Percentiles rank a stretch among this genome's conserved stretches.
phyloP scores from a whole-genome alignment of 2,888 invertebrate genomes.

The Melikaiella ostensackeni region DNA sequence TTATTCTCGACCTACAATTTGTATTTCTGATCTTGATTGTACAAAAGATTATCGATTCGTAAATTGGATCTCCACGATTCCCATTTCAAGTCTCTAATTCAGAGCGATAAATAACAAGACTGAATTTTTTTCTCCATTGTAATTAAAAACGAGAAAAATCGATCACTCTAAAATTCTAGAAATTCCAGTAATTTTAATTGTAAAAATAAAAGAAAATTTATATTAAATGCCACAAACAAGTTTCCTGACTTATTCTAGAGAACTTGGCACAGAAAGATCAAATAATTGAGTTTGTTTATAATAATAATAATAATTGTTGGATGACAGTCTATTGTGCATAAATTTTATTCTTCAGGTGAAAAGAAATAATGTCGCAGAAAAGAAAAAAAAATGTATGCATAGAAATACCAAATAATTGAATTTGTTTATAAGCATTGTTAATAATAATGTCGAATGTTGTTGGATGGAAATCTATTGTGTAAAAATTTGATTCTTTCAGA shows the following conservation, averaged over 20 bases:
- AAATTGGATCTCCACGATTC: neutral
- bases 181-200: neutral
- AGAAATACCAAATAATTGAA: too few species aligned
- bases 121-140: constrained; percentile 17
- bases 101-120: constrained; percentile 11
- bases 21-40: constrained; percentile 16
- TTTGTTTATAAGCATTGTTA: too few species aligned
- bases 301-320: too few species aligned
- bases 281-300: too few species aligned
- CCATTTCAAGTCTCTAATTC: constrained; percentile 29
- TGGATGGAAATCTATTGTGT: too few species aligned
- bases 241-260: neutral
- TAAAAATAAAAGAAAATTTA: neutral
- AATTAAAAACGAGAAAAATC: constrained; percentile 9
- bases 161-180: neutral
- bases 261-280: too few species aligned
- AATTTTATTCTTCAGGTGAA: too few species aligned
- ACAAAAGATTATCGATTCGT: constrained; percentile 15
- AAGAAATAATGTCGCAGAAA: too few species aligned
- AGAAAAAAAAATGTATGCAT: too few species aligned
- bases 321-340: too few species aligned
- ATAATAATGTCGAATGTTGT: too few species aligned
- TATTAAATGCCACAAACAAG: neutral
- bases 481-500: too few species aligned
- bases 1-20: neutral